A percentile compares a stretch with the other conserved stretches of the same genome.
Evolutionary conservation across 2,113 vertebrate species (phyloP).

Genomic region (cat (Felis catus)): DNA sequence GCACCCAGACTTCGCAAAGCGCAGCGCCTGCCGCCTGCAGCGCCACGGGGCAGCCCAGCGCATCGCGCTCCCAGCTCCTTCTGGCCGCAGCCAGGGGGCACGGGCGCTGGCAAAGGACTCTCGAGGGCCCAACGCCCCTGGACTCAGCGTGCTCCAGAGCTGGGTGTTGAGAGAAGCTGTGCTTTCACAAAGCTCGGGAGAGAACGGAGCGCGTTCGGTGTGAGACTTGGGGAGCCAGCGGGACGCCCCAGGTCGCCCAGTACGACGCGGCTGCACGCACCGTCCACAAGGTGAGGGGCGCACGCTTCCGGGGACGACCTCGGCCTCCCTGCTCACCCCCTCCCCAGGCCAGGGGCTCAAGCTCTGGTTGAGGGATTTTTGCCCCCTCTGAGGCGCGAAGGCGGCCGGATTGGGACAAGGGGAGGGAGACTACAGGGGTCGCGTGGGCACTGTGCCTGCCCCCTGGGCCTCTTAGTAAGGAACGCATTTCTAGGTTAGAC

Average conservation of each 20-base stretch:
- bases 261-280: neutral
- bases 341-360: neutral
- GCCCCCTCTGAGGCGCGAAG: neutral
- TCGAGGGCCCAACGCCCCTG: neutral
- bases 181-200: neutral
- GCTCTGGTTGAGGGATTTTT: neutral
- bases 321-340: neutral
- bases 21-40: neutral
- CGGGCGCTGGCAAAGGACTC: neutral
- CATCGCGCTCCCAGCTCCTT: neutral
- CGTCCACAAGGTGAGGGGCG: slow-evolving; percentile 63
- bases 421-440: neutral
- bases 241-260: neutral
- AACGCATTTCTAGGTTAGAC: neutral
- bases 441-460: neutral
- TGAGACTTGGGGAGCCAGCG: slow-evolving; percentile 36
- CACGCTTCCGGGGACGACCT: neutral
- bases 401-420: neutral
- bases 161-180: neutral
- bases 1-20: neutral
- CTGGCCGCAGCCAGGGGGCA: neutral
- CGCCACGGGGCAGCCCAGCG: neutral
- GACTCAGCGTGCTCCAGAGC: neutral
- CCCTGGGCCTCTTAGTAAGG: neutral
- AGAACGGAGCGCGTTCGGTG: neutral